These are phyloP conservation scores for Epizoanthus rinbou DNA, from an alignment of 92 coral and sea anemone genomes.

Conservation along the genomic window DNA sequence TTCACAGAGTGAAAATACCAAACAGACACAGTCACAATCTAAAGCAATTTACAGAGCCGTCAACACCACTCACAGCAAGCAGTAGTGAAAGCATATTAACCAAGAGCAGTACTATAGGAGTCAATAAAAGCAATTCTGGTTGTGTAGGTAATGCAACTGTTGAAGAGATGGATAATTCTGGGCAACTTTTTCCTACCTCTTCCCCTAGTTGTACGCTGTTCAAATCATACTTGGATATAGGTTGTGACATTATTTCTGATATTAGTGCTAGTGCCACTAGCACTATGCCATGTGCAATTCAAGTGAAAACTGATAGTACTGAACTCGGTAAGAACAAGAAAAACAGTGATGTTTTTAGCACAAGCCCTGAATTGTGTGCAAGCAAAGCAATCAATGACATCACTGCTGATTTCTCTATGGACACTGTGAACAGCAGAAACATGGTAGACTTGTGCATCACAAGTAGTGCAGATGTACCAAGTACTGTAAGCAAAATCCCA, in stretches of 20 bases:
- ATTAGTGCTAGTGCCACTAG: not conserved
- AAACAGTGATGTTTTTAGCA: not conserved
- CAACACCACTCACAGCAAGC: not conserved
- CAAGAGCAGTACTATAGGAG: no score
- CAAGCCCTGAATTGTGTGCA: not conserved
- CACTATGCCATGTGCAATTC: not conserved
- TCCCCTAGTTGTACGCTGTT: not conserved
- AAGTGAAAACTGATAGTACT: not conserved
- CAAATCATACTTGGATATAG: not conserved
- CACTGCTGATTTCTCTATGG: not conserved
- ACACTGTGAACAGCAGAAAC: not conserved
- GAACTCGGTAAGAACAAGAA: not conserved
- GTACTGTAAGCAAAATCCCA: not conserved
- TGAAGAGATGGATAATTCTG: slow-evolving; percentile 1
- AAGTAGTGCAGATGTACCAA: not conserved
- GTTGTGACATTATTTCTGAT: not conserved
- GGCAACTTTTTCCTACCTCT: not conserved
- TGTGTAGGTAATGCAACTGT: not conserved
- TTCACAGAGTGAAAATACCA: slow-evolving; percentile 36
- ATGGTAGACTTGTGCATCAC: not conserved
- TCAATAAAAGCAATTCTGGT: not conserved
- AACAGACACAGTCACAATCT: not conserved
- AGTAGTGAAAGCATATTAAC: no score
- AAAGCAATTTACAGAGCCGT: not conserved
- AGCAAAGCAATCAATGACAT: not conserved